Base-by-base conservation (phyloP, 2,797 vertebrate species). In the Malurus leucopterus region DNA sequence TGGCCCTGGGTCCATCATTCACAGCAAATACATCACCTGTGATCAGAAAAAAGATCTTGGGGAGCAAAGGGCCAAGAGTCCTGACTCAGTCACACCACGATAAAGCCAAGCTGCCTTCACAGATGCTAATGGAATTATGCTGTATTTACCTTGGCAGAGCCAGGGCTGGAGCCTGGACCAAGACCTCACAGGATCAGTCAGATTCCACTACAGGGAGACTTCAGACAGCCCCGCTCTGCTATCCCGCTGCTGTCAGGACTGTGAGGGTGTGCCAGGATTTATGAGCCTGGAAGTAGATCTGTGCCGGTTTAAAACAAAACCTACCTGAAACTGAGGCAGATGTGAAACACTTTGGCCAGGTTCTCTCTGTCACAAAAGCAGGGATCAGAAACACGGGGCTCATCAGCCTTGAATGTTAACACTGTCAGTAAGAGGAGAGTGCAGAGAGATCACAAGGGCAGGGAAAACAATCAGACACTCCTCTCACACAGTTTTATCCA, bases 111-210 rank as follows among this genome's bases (percentile, higher is more conserved):
- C 81, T 79, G 75, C 92, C 82, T 75, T 57, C 87, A 68, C 2
- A 26, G 88, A 81, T 12, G 54, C 71, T 87, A 71, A 36, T n/a
- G 81, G 93, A 93, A 91, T 88, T 49, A 59, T 43, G 26, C 50
- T 43, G 29, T 88, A 77, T 93, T 94, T 92, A 88, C 75, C 88
- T 86, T 93, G 92, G 93, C 85, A 93, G 65, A 84, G 55, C 47
- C 2, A 0, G 57, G 63, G 43, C 67, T 5, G 3, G 54, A 84
- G 85, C 71, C 58, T 29, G 83, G 47, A 89, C 85, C 80, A 88
- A 89, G 77, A 93, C 89, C 89, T 94, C 95, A 93, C 95, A 92
- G 81, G 67, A 91, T 92, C 92, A 88, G 79, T 86, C 49, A 71
- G 83, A 71, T 79, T 88, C 44, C 62, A 51, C 74, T 20, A 61